Base-by-base conservation (phyloP, 2,888 invertebrate genomes). In the Diarsia brunnea region DNA sequence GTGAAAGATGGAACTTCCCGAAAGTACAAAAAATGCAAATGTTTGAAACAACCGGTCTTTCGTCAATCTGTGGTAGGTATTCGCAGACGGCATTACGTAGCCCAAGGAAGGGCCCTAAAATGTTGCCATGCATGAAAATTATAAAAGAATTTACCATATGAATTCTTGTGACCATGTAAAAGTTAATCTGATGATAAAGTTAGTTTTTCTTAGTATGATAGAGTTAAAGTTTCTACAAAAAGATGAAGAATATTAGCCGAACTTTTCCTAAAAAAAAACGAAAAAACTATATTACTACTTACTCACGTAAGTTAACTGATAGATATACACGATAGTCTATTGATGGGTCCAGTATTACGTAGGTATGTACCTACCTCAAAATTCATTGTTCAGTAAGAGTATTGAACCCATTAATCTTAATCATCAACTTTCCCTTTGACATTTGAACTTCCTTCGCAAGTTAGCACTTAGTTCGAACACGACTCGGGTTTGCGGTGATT, bases 21-120 rank as follows among this genome's bases (percentile, higher is more conserved):
- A 49, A 53, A 70, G 53, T n/a, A 47, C 19, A 24, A 38, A 51
- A 58, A 58, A 55, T 55, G 16, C 21, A 65, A 60, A 49, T 65
- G 24, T 69, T 75, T 65, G 43, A 45, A 43, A 7, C 16, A 70
- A 87, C 87, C 82, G 81, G 87, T 86, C 69, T 75, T 75, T 75
- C 79, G 68, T 70, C 78, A 82, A 86, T 75, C 53, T 84, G 65
- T 24, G 49, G 24, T 63, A 16, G 49, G 24, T 63, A 16, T 49
- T 51, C 61, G 69, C 61, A n/a, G 43, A n/a, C 43, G 53, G 53
- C 53, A 71, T 67, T 79, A 75, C 69, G 47, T 76, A 27, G 19
- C 14, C 4, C 58, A 38, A 4, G 14, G n/a, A 11, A 38, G 21
- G 38, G 51, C 43, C 14, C 69, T 78, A 81, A 82, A 83, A 81